A percentile compares a stretch with the other conserved stretches of the same genome.
Evolutionary conservation across 2,888 invertebrate species (phyloP).

Genomic region (Drosophila siamana): DNA sequence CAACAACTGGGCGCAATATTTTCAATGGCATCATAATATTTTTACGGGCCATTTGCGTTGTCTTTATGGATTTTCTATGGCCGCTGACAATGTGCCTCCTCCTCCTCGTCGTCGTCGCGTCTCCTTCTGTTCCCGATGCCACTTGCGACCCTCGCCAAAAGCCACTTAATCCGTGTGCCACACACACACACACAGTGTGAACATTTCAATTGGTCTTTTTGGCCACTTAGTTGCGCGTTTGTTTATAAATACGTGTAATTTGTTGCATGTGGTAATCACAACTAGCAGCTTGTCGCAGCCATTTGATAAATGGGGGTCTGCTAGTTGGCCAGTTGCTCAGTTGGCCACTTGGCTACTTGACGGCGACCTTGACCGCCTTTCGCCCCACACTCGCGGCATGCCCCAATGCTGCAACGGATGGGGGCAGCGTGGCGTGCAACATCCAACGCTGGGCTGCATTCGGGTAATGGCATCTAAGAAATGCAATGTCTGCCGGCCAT

Average conservation of each 20-base stretch:
- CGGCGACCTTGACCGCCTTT: constrained; percentile 71
- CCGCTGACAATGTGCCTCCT: constrained; percentile 42
- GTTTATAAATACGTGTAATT: constrained; percentile 70
- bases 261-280: constrained; percentile 73
- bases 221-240: constrained; percentile 57
- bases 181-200: neutral
- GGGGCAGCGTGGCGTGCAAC: constrained; percentile 31
- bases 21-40: constrained; percentile 79
- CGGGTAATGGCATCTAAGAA: constrained; percentile 57
- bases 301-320: constrained; percentile 62
- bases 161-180: neutral
- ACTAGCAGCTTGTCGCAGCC: constrained; percentile 54
- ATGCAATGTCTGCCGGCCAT: constrained; percentile 62
- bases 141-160: neutral
- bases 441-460: constrained; percentile 60
- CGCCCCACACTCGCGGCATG: neutral
- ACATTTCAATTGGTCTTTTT: constrained; percentile 61
- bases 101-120: neutral
- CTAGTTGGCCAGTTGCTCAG: constrained; percentile 42
- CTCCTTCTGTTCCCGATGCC: neutral
- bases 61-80: constrained; percentile 74
- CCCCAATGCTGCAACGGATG: constrained; percentile 11
- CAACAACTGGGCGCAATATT: constrained; percentile 31
- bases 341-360: constrained; percentile 8
- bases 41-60: constrained; percentile 77